phyloP scores from a whole-genome alignment of 2,113 vertebrate genomes.

The Tragelaphus scriptus region DNA sequence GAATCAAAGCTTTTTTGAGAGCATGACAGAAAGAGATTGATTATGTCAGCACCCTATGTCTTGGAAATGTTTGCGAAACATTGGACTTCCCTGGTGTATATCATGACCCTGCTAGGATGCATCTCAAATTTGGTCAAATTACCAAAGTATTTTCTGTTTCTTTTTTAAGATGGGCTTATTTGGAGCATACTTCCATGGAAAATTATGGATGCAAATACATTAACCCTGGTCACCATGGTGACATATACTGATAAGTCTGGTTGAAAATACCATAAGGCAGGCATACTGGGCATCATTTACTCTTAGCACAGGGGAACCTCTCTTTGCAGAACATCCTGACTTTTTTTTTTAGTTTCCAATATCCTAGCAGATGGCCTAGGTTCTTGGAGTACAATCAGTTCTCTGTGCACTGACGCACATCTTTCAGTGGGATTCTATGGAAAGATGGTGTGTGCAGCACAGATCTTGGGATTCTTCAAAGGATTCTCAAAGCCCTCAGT shows the following conservation, averaged over 20 bases:
- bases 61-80: neutral
- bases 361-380: neutral
- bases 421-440: neutral
- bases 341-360: constrained; percentile 2
- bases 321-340: neutral
- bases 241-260: neutral
- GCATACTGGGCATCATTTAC: neutral
- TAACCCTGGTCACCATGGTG: neutral
- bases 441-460: neutral
- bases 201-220: neutral
- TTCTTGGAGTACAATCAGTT: neutral
- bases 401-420: neutral
- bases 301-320: neutral
- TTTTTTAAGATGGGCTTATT: neutral
- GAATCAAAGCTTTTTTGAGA: constrained; percentile 20
- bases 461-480: neutral
- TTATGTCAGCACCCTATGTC: neutral
- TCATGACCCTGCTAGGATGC: neutral
- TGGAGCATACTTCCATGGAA: neutral
- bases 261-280: neutral
- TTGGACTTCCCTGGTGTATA: neutral
- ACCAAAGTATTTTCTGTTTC: neutral
- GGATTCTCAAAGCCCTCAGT: neutral
- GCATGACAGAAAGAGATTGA: neutral
- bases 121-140: neutral